These are phyloP conservation scores for Aphyosemion australe DNA, from an alignment of 2,113 vertebrate species.

Conservation along the genomic window DNA sequence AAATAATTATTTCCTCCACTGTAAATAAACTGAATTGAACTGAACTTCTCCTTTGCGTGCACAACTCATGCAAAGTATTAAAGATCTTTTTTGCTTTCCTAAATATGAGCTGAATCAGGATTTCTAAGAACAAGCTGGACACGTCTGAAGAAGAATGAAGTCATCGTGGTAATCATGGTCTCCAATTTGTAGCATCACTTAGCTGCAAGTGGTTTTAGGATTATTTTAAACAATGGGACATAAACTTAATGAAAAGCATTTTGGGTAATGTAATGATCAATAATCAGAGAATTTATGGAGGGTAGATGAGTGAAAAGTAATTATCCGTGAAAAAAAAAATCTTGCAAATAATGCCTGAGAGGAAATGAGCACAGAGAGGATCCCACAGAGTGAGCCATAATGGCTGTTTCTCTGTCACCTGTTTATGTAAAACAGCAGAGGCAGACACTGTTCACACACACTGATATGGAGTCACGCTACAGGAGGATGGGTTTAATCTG, in stretches of 20 bases:
- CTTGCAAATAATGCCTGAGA: slow-evolving; percentile 46
- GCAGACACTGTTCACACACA: too few relatives aligned
- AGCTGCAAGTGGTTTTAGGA: slow-evolving; percentile 14
- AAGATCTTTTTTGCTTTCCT: neutral
- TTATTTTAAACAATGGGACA: slow-evolving; percentile 55
- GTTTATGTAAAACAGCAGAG: slow-evolving; percentile 48
- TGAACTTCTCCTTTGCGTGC: too few relatives aligned
- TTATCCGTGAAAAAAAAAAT: slow-evolving; percentile 48
- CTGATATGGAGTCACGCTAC: too few relatives aligned
- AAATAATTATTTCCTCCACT: too few relatives aligned
- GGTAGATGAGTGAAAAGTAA: slow-evolving; percentile 56
- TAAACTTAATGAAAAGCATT: slow-evolving; percentile 62
- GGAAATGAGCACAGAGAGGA: slow-evolving; percentile 43
- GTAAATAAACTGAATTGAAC: too few relatives aligned
- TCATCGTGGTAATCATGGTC: slow-evolving; percentile 25
- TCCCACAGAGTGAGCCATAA: slow-evolving; percentile 37
- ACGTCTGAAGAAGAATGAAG: slow-evolving; percentile 19
- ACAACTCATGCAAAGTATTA: neutral
- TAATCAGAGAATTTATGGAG: slow-evolving; percentile 66
- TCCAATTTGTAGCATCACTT: slow-evolving; percentile 40
- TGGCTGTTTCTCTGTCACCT: slow-evolving; percentile 47
- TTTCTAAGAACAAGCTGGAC: slow-evolving; percentile 30
- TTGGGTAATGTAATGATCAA: slow-evolving; percentile 57
- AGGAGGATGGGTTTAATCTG: too few relatives aligned
- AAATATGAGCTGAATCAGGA: slow-evolving; percentile 27